Evolutionary conservation across 2,888 invertebrate species (phyloP).

Genomic region (Metalampra italica): DNA sequence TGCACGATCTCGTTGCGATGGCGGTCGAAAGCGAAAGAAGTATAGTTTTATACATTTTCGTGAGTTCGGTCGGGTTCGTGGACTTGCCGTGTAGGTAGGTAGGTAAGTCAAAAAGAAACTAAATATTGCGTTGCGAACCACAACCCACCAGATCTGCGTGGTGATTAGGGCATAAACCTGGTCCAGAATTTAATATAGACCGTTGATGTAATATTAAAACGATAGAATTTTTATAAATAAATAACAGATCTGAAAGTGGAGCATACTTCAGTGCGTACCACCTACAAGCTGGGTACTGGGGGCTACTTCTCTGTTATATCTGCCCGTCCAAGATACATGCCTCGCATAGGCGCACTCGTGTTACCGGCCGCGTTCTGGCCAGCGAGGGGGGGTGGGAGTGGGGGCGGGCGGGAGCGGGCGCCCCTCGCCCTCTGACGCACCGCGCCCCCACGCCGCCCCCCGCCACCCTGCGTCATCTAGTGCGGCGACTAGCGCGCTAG

Average conservation of each 20-base stretch:
- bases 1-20: no score
- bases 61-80: no score
- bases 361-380: conserved; percentile 74
- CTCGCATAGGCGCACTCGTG: conserved; percentile 78
- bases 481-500: conserved; percentile 69
- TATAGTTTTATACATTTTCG: no score
- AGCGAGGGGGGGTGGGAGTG: conserved; percentile 31
- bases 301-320: conserved; percentile 79
- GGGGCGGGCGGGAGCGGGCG: conserved; percentile 25
- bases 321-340: conserved; percentile 79
- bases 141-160: no score
- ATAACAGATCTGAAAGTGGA: conserved; percentile 33
- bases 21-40: no score
- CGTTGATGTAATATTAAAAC: no score
- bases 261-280: conserved; percentile 32
- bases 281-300: conserved; percentile 68
- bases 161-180: no score
- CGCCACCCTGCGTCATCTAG: conserved; percentile 69
- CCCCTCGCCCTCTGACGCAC: conserved; percentile 22
- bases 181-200: background rate
- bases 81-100: no score
- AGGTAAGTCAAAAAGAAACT: no score
- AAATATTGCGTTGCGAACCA: no score
- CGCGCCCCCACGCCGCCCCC: conserved; percentile 23
- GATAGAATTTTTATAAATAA: no score